Evolutionary conservation across 2,888 invertebrate species (phyloP), one percentile per base, ranked within the genome.

Genomic region (Noctua janthe): DNA sequence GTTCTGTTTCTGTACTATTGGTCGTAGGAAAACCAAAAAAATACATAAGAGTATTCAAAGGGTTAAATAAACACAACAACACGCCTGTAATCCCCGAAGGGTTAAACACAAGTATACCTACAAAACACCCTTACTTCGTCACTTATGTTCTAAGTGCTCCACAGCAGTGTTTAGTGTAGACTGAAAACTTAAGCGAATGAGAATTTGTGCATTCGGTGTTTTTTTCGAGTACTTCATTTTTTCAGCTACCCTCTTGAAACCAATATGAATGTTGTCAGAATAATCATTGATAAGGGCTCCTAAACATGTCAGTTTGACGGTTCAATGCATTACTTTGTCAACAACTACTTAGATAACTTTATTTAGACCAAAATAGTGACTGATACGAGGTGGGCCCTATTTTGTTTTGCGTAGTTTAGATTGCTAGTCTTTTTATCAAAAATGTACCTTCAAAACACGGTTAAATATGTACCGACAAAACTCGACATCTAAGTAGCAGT

Each of bases 401-500:
- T 35, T 35, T 35, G 35, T 35, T 39, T 39, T 39, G 39, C 3
- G 39, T 39, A 39, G 29, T 29, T 29, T 39, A 62, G 15, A 17
- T 17, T 64, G 39, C 20, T 66, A 39, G 39, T 20, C 10, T 20
- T 10, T 39, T 39, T 66, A 39, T 66, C 20, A 66, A 66, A 35
- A 64, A 64, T 35, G 4, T 64, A 35, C 35, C 17, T 20, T 20
- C 64, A 64, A 64, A 66, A 39, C 11, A 66, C 8, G 15, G n/a
- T 29, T n/a, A 69, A n/a, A 47, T 29, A 47, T 66, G 39, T n/a
- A 67, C 8, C 7, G 39, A 47, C 7, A 1, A 29, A 77, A 49
- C 11, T 72, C 47, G 23, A 79, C 35, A 59, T 29, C 15, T 6
- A 79, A 80, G 39, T 84, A 84, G 62, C 29, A 47, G 23, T 66